Conservation (phyloP, 2,888 invertebrate genomes). For the Volucella zonaria region DNA sequence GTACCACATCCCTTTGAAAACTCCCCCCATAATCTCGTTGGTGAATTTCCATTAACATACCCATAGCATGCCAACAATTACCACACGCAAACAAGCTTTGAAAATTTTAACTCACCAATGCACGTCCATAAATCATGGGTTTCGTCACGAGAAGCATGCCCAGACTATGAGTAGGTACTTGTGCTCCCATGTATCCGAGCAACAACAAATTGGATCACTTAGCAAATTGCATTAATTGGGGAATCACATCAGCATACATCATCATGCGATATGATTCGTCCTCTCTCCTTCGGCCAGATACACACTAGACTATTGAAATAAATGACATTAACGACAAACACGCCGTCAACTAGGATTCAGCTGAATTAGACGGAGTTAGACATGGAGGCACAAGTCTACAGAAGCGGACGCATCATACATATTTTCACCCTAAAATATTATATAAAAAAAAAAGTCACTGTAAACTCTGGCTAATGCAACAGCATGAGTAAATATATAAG, state of each 20-base stretch:
- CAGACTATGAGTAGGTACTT: neutral
- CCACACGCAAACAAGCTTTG: conserved; percentile 25
- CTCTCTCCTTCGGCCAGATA: neutral
- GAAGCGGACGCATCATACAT: conserved; percentile 56
- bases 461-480: neutral
- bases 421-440: conserved; percentile 55
- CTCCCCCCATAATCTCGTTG: neutral
- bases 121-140: conserved; percentile 30
- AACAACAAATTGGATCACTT: conserved; percentile 72
- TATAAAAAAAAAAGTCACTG: conserved; percentile 13
- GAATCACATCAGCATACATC: conserved; percentile 69
- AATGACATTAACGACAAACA: conserved; percentile 61
- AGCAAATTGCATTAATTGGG: conserved; percentile 69
- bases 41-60: conserved; percentile 6
- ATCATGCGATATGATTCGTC: conserved; percentile 40
- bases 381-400: conserved; percentile 28
- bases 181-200: neutral
- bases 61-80: conserved; percentile 37
- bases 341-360: conserved; percentile 42
- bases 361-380: conserved; percentile 49
- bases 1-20: neutral
- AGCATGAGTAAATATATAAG: conserved; percentile 5
- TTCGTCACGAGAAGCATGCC: neutral
- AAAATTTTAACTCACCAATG: neutral
- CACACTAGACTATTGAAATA: neutral